Conservation (phyloP, 2,113 vertebrate genomes). For the Lamprotornis superbus region DNA sequence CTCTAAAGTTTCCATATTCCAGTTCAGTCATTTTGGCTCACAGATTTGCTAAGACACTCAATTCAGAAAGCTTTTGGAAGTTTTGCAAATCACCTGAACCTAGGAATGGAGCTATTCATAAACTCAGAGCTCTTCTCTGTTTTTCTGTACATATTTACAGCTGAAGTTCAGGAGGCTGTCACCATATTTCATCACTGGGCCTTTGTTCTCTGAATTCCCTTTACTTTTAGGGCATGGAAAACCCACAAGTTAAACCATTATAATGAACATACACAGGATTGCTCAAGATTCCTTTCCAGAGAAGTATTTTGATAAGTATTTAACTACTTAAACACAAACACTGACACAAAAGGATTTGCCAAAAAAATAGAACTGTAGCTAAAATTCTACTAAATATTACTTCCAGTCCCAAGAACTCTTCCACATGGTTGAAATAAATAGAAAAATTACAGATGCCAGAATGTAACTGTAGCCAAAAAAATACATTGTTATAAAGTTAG, state of each 20-base stretch:
- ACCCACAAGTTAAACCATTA: not conserved
- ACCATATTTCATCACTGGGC: not conserved
- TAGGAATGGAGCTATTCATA: not conserved
- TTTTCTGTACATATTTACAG: not conserved
- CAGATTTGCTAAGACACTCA: not conserved
- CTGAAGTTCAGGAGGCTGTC: not conserved
- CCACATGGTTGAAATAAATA: not conserved
- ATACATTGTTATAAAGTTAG: not conserved
- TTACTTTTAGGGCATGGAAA: not conserved
- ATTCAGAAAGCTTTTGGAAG: not conserved
- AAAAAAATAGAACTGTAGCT: not conserved
- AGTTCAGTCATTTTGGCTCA: not conserved
- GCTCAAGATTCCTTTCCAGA: not conserved
- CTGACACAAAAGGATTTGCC: not conserved
- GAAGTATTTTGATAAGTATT: not conserved
- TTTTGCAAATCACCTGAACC: not conserved
- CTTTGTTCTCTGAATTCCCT: not conserved
- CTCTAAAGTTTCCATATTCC: not conserved
- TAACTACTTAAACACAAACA: not conserved
- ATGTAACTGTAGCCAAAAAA: not conserved
- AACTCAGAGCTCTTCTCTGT: not conserved
- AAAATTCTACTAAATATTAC: not conserved
- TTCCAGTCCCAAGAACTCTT: not conserved
- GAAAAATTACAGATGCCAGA: not conserved
- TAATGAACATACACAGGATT: not conserved